Evolutionary conservation across 2,797 vertebrate species (phyloP).

Genomic region (Peromyscus eremicus): DNA sequence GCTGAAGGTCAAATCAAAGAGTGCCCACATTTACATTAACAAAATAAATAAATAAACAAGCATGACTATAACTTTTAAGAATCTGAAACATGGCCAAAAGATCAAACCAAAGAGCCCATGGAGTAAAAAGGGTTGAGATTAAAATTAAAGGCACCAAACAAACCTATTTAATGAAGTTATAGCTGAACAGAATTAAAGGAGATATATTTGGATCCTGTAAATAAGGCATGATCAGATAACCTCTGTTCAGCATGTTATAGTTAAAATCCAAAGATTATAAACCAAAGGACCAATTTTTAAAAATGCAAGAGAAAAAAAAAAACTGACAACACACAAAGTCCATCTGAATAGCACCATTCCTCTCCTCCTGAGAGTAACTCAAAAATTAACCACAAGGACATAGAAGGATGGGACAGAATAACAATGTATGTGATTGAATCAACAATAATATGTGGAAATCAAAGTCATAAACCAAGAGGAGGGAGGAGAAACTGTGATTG

Average conservation of each 20-base stretch:
- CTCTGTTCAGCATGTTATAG: neutral
- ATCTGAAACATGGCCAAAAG: neutral
- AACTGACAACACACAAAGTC: accelerated
- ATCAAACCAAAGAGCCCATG: neutral
- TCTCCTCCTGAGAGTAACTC: neutral
- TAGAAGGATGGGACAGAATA: neutral
- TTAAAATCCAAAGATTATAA: neutral
- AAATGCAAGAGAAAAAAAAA: neutral
- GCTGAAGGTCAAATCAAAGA: neutral
- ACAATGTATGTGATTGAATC: neutral
- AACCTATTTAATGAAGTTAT: neutral
- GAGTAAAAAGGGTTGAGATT: neutral
- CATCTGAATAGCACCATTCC: neutral
- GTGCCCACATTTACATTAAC: neutral
- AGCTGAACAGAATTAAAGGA: neutral
- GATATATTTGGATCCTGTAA: neutral
- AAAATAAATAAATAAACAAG: neutral
- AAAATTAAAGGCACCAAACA: neutral
- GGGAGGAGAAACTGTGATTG: neutral
- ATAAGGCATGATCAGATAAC: neutral
- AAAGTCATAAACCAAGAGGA: neutral
- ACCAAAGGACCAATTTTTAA: neutral
- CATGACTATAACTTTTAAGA: neutral
- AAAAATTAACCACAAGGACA: neutral
- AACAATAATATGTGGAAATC: neutral